Evolutionary conservation across 2,113 vertebrate species (phyloP).

Genomic region (Gymnocephalus cernua): DNA sequence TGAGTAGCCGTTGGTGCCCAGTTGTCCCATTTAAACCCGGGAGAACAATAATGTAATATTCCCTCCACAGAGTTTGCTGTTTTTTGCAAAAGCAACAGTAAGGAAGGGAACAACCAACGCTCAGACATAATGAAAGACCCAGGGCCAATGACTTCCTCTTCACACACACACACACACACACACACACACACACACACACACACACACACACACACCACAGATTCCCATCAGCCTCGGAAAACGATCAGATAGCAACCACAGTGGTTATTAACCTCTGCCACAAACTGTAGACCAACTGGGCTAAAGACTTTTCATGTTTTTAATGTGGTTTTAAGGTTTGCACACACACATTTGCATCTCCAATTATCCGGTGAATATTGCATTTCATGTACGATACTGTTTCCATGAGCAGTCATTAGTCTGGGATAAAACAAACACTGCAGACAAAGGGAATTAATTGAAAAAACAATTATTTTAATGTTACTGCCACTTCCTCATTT

Average conservation of each 20-base stretch:
- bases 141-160: constrained; percentile 13
- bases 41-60: constrained; percentile 9
- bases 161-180: constrained; percentile 36
- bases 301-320: constrained; percentile 37
- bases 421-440: constrained; percentile 45
- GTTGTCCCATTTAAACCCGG: neutral
- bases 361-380: constrained; percentile 30
- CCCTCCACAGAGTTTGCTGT: constrained; percentile 2
- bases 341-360: constrained; percentile 27
- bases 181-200: constrained; percentile 30
- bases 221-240: constrained; percentile 48
- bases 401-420: constrained; percentile 32
- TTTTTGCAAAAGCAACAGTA: constrained; percentile 13
- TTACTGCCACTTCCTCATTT: constrained; percentile 22
- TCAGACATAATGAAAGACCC: constrained; percentile 4
- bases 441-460: constrained; percentile 29
- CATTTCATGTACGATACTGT: constrained; percentile 8
- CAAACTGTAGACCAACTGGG: constrained; percentile 42
- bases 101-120: neutral
- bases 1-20: neutral
- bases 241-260: constrained; percentile 46
- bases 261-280: constrained; percentile 65
- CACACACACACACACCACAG: constrained; percentile 33
- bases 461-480: constrained; percentile 15
- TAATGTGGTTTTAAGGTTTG: constrained; percentile 63